Evolutionary conservation across 2,888 invertebrate species (phyloP).

Genomic region (Xestobium rufovillosum): DNA sequence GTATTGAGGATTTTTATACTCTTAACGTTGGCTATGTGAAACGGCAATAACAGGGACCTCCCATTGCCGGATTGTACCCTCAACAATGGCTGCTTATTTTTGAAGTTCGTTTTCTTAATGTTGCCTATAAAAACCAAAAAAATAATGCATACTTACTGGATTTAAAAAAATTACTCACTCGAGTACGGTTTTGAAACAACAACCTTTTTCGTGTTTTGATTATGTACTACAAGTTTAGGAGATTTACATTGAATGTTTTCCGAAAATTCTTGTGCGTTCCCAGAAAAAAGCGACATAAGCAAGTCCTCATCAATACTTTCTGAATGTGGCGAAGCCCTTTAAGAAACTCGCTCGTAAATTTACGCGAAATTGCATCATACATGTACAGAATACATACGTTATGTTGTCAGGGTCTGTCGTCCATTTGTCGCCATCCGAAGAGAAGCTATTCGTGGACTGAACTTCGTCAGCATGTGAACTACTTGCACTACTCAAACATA

Average conservation of each 20-base stretch:
- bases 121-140: constrained; percentile 24
- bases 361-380: not conserved
- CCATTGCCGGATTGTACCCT: constrained; percentile 40
- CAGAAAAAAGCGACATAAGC: constrained; percentile 30
- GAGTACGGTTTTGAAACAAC: constrained; percentile 35
- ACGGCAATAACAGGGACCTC: constrained; percentile 62
- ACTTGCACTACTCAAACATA: constrained; percentile 34
- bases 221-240: constrained; percentile 36
- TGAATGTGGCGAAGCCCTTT: constrained; percentile 24
- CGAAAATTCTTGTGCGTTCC: constrained; percentile 20
- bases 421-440: constrained; percentile 65
- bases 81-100: constrained; percentile 34
- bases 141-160: not conserved
- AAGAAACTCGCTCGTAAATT: constrained; percentile 10
- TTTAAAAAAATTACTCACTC: constrained; percentile 12
- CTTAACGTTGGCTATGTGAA: constrained; percentile 65
- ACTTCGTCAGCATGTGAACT: constrained; percentile 35
- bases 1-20: constrained; percentile 67
- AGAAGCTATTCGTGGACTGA: constrained; percentile 38
- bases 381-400: constrained; percentile 23
- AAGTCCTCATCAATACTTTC: constrained; percentile 29
- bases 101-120: constrained; percentile 25
- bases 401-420: constrained; percentile 39
- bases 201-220: constrained; percentile 36
- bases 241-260: constrained; percentile 29